Base-by-base conservation (phyloP, 2,113 vertebrate species). In the Protobothrops mucrosquamatus region DNA sequence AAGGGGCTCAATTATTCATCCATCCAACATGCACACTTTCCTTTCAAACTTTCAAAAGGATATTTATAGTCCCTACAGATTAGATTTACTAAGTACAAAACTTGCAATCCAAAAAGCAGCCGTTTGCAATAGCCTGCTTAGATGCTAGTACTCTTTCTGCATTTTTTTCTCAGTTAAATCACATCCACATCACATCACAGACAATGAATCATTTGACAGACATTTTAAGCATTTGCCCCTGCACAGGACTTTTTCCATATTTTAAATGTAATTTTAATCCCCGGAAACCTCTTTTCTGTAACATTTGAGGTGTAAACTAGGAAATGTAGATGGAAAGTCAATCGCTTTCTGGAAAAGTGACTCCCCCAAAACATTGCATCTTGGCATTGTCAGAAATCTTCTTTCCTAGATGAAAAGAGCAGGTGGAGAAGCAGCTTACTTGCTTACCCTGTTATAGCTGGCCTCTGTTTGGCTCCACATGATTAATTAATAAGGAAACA, bases 401-500 rank as follows among this genome's bases (percentile, higher is more conserved):
- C 29, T 85, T 89, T 9, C 48, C 34, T 88, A 22, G 43, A 89
- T 48, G 88, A 54, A 69, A 69, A 69, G 54, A 20, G 43, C 12
- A 92, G 52, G 51, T 11, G 2, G 29, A 24, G 2, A 34, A 57
- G 39, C 12, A 88, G 51, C 4, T 86, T 86, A 22, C 46, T 55
- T 74, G 23, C 34, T 55, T 56, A 26, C 2, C 48, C 24, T 39
- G 5, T 52, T 92, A 74, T 54, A 85, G 43, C 56, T 18, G 24
- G 46, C 87, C 56, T 64, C 74, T 29, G 55, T 56, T 48, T 86
- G 55, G 46, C 56, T 93, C 43, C n/a, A 43, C 43, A 18, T 24
- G 14, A 51, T 93, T 89, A 39, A n/a, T 52, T 86, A 43, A 74
- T 74, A 81, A 92, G 88, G 43, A 93, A 93, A 90, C 55, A 52